Evolutionary conservation across 2,797 vertebrate genomes (phyloP).

Genomic region (Naso thynnoides): DNA sequence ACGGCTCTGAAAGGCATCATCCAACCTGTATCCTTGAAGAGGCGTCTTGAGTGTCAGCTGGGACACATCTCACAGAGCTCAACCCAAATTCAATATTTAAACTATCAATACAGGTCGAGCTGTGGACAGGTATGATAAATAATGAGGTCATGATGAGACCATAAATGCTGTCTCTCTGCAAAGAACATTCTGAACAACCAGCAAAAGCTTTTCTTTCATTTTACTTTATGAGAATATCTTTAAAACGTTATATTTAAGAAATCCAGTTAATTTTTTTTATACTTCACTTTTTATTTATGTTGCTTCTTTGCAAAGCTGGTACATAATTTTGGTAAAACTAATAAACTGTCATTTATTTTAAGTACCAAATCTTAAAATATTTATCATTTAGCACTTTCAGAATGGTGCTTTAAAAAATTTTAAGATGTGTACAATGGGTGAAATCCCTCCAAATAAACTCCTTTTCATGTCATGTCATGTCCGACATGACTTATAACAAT

Average conservation of each 20-base stretch:
- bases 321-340: too few relatives aligned
- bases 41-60: conserved; percentile 14
- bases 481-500: background rate
- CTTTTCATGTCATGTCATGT: background rate
- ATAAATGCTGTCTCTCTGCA: background rate
- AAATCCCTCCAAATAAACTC: background rate
- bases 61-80: background rate
- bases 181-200: background rate
- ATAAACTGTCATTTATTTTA: background rate
- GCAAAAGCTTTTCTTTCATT: background rate
- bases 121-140: background rate
- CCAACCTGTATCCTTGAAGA: conserved; percentile 34
- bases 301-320: background rate
- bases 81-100: conserved; percentile 39
- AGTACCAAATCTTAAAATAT: background rate
- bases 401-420: background rate
- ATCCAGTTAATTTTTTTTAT: too few relatives aligned
- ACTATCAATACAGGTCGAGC: background rate
- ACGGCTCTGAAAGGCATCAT: conserved; percentile 22
- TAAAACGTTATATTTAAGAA: too few relatives aligned
- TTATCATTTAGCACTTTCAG: too few relatives aligned
- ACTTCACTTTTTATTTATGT: too few relatives aligned
- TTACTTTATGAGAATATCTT: background rate
- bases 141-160: background rate
- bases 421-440: background rate